Evolutionary conservation across 2,113 vertebrate genomes (phyloP), one percentile per base, ranked within the genome.

Genomic region (Brachyhypopomus gauderio): DNA sequence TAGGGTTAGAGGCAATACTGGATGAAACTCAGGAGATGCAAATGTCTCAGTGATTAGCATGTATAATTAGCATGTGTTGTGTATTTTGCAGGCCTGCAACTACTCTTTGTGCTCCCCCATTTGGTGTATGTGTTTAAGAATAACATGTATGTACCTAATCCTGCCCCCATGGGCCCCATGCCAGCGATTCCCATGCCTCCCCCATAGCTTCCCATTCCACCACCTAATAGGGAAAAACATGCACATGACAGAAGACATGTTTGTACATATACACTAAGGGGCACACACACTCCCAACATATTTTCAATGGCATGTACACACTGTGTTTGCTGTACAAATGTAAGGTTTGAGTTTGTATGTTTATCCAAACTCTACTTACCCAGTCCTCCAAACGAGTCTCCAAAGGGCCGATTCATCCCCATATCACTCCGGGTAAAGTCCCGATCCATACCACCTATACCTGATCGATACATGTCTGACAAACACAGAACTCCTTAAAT

Each of bases 361-460:
- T 17, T 45, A 3, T 12, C n/a, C 9, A 25, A 3, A 11, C 12
- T 48, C 36, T 36, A 79, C 87, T 85, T 77, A 99, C 97, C 95
- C 93, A 99, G 95, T 92, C 95, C 96, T 92, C 97, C 96, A 92
- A 96, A 98, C 9, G 97, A 95, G 81, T 99, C 96, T 70, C 95
- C 96, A 90, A 97, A 98, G 64, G 96, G 94, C 87, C 97, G 95
- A 89, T 92, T 98, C 94, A 98, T 90, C 38, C 92, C 87, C 92
- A 99, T 94, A 69, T 99, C 97, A 89, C 91, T 90, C 85, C 96
- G 95, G 82, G 94, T 94, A 89, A 98, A 98, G 70, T 99, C 97
- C 75, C 97, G 93, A 70, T 99, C 97, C 93, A 98, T 95, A 83
- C 94, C 95, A 76, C 95, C 95, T 92, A 98, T 95, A 78, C 96